A percentile compares a stretch with the other conserved stretches of the same genome.
Conservation (phyloP, 1,140 invertebrate genomes). For the Mactra quadrangularis region DNA sequence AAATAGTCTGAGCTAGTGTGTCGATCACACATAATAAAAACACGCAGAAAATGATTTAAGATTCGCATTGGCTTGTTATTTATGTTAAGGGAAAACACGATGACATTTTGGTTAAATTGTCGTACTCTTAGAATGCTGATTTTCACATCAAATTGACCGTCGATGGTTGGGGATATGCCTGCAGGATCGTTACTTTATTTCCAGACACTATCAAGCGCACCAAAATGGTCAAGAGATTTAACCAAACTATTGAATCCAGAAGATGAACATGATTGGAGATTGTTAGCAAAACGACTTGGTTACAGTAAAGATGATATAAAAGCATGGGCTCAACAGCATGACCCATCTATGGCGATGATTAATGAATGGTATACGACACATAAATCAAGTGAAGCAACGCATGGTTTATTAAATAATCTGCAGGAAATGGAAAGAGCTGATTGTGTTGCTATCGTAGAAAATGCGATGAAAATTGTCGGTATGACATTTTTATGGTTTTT, state of each 20-base stretch:
- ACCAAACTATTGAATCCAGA: conserved; percentile 75
- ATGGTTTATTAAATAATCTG: conserved; percentile 71
- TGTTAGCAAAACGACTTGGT: conserved; percentile 76
- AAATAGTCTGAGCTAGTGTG: too few species aligned
- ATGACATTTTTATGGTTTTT: background rate
- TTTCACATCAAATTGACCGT: too few species aligned
- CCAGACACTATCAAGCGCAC: conserved; percentile 79
- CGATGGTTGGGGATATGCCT: too few species aligned
- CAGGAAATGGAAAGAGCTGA: conserved; percentile 78
- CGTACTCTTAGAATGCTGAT: too few species aligned
- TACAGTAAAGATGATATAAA: conserved; percentile 78
- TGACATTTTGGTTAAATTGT: too few species aligned
- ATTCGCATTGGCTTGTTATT: too few species aligned
- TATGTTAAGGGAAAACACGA: too few species aligned
- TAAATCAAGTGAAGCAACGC: conserved; percentile 78
- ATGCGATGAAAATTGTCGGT: conserved; percentile 79
- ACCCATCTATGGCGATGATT: conserved; percentile 80
- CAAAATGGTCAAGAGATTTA: conserved; percentile 78
- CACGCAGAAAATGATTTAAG: too few species aligned
- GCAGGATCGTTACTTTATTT: too few species aligned
- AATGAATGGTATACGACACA: conserved; percentile 81
- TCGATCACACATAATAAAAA: too few species aligned
- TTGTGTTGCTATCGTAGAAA: conserved; percentile 76
- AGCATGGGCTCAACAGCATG: conserved; percentile 75
- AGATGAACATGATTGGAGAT: conserved; percentile 75